Conservation (phyloP, 2,888 invertebrate species). For the Miltochrista miniata region DNA sequence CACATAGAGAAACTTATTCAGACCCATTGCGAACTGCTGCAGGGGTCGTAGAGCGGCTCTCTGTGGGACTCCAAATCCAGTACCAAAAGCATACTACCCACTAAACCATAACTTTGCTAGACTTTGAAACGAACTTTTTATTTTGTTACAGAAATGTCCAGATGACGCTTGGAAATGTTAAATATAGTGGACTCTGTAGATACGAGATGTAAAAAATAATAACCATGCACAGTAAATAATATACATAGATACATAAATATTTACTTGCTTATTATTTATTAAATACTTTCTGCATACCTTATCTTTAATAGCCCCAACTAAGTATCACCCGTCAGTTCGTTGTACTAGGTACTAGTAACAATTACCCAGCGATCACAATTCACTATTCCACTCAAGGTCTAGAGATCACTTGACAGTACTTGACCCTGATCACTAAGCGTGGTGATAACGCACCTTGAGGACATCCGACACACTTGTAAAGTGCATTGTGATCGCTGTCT, state of each 20-base stretch:
- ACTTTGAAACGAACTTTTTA: no score
- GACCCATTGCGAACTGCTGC: no score
- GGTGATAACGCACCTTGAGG: slow-evolving; percentile 51
- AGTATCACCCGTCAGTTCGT: slow-evolving; percentile 44
- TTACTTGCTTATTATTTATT: background rate
- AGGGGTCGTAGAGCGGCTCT: no score
- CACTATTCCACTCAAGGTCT: slow-evolving; percentile 42
- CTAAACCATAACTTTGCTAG: no score
- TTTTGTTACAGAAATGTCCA: slow-evolving; percentile 68
- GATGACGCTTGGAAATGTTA: slow-evolving; percentile 60
- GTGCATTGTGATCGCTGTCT: slow-evolving; percentile 41
- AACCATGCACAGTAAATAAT: no score
- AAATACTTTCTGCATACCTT: slow-evolving; percentile 14
- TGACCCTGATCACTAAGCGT: slow-evolving; percentile 66
- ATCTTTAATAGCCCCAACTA: slow-evolving; percentile 31
- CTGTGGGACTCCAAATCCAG: no score
- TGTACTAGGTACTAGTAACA: slow-evolving; percentile 46
- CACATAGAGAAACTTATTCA: no score
- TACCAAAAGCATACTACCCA: no score
- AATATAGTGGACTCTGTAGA: background rate
- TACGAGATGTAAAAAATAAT: background rate
- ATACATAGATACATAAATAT: background rate
- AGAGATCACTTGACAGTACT: slow-evolving; percentile 60
- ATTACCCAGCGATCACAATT: slow-evolving; percentile 16
- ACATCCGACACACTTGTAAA: slow-evolving; percentile 65